Evolutionary conservation across 2,113 vertebrate genomes (phyloP), one percentile per base, ranked within the genome.

Genomic region (Anseranas semipalmata): DNA sequence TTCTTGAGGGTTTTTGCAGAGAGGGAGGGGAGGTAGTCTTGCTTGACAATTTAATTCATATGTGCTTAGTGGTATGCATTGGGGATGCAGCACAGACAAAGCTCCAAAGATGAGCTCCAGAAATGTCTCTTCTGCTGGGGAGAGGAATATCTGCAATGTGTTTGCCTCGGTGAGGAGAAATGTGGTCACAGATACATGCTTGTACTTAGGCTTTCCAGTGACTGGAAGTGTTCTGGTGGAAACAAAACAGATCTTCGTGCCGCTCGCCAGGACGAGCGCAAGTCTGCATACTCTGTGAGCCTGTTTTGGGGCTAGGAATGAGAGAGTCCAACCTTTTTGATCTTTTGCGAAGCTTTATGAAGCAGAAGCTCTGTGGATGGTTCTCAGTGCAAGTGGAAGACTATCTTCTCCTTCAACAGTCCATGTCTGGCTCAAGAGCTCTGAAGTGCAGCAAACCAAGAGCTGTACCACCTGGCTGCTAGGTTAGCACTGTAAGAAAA

Each of bases 1-100:
- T 94, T 96, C 86, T 94, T 71, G 65, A 90, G 86, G 88, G 39
- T 0, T 6, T 91, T 91, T 90, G 89, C 86, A 27, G 77, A 91
- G 89, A 85, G 65, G 78, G 66, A 56, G 39, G 33, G 82, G 85
- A 93, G 50, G 35, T 78, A 79, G 60, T 78, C 52, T 73, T 78
- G 72, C 83, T 75, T 78, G 48, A 53, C 70, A 88, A 78, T 92
- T 92, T 82, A 90, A 60, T 89, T 95, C 70, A 28, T 76, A 27
- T 85, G 84, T 84, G 28, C 39, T 75, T 66, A 72, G 62, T 72
- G 48, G 56, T 41, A 8, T 87, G 50, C 9, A 18, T 43, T 93
- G 65, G n/a, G 88, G 93, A 72, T 52, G 27, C 43, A 93, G 52
- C 68, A 30, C 20, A 89, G 46, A 78, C 37, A 75, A 87, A 41